These are phyloP conservation scores for Eilema depressum DNA, from an alignment of 2,888 invertebrate genomes.

Conservation along the genomic window DNA sequence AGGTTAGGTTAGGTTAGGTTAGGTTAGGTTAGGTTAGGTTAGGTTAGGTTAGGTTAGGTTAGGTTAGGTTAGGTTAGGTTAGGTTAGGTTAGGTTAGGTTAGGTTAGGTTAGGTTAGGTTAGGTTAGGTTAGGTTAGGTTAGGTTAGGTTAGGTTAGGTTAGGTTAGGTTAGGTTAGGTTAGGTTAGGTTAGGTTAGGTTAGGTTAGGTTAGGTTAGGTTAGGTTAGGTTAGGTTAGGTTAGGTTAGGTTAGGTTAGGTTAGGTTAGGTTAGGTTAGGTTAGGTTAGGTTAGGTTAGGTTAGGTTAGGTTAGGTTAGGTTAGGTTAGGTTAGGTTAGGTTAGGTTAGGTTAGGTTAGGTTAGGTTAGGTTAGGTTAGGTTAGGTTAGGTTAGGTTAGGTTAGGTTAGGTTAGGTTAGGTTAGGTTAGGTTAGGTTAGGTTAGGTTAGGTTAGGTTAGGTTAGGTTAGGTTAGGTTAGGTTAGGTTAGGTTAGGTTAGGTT, in stretches of 20 bases:
- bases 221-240: too few species aligned
- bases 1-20: conserved; percentile 41
- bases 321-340: conserved; percentile 31
- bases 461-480: not conserved
- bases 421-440: conserved; percentile 27
- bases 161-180: not conserved
- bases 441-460: conserved; percentile 3
- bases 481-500: conserved; percentile 2
- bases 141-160: not conserved
- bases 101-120: not conserved
- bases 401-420: conserved; percentile 18
- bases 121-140: not conserved
- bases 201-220: not conserved
- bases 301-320: conserved; percentile 26
- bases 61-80: too few species aligned
- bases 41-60: too few species aligned
- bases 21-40: conserved; percentile 42
- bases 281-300: conserved; percentile 25
- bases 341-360: conserved; percentile 20
- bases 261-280: conserved; percentile 23
- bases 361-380: conserved; percentile 23
- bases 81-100: not conserved
- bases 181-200: not conserved
- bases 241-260: too few species aligned
- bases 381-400: conserved; percentile 15